Base-by-base conservation (phyloP, 1,140 invertebrate genomes). In the Daktulosphaira vitifoliae region DNA sequence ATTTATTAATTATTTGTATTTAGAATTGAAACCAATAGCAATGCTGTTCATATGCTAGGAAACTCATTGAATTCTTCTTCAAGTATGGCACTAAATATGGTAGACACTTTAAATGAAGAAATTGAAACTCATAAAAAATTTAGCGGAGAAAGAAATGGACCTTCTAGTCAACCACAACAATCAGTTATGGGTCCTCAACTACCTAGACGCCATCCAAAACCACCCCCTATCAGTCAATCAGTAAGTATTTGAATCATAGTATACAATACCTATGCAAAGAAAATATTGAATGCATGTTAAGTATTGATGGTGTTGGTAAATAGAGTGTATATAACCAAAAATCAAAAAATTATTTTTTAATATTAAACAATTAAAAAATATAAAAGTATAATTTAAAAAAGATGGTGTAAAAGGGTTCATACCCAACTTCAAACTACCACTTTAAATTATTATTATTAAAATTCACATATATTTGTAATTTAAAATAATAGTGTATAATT, bases 31-130 rank as follows among this genome's bases (percentile, higher is more conserved):
- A 81, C 81, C 77, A 78, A 82, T 66, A 69, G 82, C 0, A 79
- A 78, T 59, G 87, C 88, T 1, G 85, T 87, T 0, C 89, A 91
- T 68, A 91, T 92, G 89, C 74, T 92, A 15, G 90, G 89, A 18
- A 91, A 92, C 76, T 86, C 90, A 71, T 74, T 92, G 64, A 92
- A 92, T 76, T 88, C 89, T 2, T 82, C 83, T 65, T 91, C 89
- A 29, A 87, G 84, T 6, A 88, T 89, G 76, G 88, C 88, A 5
- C 87, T 89, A 68, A 88, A 89, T 71, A 84, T 92, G 79, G 86
- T 86, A 3, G 88, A 92, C 71, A 89, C 89, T 25, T 75, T 93
- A 56, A 86, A 81, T 66, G 85, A 88, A 66, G 90, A 93, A 75
- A 76, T 92, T 49, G 88, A 89, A 67, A 88, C 88, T 15, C 88